phyloP scores from a whole-genome alignment of 2,888 invertebrate genomes.

The Pherbina coryleti region DNA sequence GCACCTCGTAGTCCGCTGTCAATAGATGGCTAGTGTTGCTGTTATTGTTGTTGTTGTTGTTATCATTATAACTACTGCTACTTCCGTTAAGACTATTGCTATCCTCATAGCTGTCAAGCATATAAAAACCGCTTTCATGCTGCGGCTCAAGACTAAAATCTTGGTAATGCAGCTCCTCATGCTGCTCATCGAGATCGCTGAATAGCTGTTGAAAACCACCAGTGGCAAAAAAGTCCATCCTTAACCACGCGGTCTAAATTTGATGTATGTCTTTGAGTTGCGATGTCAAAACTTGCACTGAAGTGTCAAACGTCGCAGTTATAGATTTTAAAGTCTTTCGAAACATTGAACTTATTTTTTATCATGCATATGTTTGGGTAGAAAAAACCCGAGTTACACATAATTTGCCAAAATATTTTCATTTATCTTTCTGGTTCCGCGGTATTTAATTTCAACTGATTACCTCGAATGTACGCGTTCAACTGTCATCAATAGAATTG shows the following conservation, averaged over 20 bases:
- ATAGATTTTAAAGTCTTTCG: constrained; percentile 7
- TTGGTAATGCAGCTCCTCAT: constrained; percentile 20
- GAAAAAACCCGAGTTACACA: not conserved
- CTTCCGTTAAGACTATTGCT: not conserved
- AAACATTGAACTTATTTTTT: not conserved
- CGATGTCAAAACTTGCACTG: not conserved
- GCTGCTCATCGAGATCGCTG: constrained; percentile 61
- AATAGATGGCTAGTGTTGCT: not conserved
- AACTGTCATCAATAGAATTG: not conserved
- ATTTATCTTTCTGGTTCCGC: not conserved
- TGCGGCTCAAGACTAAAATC: constrained; percentile 31
- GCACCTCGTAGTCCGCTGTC: not conserved
- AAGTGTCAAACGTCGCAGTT: not conserved
- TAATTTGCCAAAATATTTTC: constrained; percentile 14
- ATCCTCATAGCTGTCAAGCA: constrained; percentile 16
- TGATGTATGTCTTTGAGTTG: not conserved
- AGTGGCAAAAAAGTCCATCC: constrained; percentile 69
- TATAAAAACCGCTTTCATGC: constrained; percentile 23
- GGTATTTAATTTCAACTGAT: constrained; percentile 26
- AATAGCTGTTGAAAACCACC: constrained; percentile 69
- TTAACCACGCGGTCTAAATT: not conserved
- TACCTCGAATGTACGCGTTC: not conserved
- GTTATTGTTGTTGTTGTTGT: not conserved
- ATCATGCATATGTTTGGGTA: not conserved
- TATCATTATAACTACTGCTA: not conserved